Conservation (phyloP, 2,113 vertebrate species). For the Callorhinus ursinus region DNA sequence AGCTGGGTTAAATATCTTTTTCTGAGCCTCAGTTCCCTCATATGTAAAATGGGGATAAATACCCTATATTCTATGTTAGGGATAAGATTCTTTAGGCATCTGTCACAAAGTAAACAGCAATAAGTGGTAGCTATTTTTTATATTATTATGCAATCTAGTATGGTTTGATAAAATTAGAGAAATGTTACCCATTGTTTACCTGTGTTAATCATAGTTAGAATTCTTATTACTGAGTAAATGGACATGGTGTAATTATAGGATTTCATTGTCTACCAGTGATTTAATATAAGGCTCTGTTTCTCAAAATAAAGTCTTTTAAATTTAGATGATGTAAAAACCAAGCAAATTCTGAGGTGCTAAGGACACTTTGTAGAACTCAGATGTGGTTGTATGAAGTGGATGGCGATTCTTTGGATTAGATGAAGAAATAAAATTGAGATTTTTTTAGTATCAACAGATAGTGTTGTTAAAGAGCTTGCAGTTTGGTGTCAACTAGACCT, state of each 20-base stretch:
- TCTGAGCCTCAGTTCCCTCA: background rate
- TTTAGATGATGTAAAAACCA: background rate
- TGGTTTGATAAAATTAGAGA: background rate
- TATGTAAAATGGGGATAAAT: background rate
- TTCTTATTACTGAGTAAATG: conserved; percentile 12
- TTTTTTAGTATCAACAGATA: background rate
- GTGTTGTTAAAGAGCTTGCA: background rate
- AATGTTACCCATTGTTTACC: background rate
- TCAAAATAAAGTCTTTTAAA: conserved; percentile 10
- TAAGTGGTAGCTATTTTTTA: background rate
- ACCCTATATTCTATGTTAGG: background rate
- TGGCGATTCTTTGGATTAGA: background rate
- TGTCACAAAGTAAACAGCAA: background rate
- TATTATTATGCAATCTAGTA: background rate
- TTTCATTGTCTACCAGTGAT: background rate
- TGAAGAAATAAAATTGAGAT: background rate
- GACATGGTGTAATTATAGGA: background rate
- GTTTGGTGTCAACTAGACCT: background rate
- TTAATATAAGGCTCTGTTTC: background rate
- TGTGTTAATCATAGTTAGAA: background rate
- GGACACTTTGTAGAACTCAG: background rate
- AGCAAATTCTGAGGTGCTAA: conserved; percentile 8
- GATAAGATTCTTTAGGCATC: background rate
- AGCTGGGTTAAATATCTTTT: background rate
- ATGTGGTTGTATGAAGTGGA: background rate